phyloP scores from a whole-genome alignment of 2,797 vertebrate species.

The Enteromius viviparus region DNA sequence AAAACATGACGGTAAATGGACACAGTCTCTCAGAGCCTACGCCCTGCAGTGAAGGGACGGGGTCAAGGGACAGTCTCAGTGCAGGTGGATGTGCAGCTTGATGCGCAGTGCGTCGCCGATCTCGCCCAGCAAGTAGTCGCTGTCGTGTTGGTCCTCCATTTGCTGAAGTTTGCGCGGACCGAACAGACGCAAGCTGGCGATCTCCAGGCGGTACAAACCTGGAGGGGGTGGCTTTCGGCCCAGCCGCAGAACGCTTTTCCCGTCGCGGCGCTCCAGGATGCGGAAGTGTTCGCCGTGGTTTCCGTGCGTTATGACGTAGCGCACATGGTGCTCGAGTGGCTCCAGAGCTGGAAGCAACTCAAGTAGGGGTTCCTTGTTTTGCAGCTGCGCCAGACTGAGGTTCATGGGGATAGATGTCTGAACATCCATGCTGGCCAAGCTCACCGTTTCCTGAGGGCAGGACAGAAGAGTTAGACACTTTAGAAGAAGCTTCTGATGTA shows the following conservation, averaged over 20 bases:
- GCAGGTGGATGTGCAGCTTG: slow-evolving; percentile 89
- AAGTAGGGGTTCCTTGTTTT: slow-evolving; percentile 84
- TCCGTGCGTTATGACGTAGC: slow-evolving; percentile 85
- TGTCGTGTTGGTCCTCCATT: slow-evolving; percentile 83
- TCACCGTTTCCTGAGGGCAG: slow-evolving; percentile 74
- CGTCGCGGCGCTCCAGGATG: slow-evolving; percentile 82
- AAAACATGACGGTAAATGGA: slow-evolving; percentile 75
- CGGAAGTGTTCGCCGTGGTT: slow-evolving; percentile 84
- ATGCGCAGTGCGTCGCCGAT: slow-evolving; percentile 86
- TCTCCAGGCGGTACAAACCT: slow-evolving; percentile 86
- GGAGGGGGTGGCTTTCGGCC: slow-evolving; percentile 76
- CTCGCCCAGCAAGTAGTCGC: slow-evolving; percentile 85
- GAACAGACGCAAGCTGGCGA: slow-evolving; percentile 84
- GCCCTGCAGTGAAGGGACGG: slow-evolving; percentile 46
- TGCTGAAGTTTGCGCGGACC: slow-evolving; percentile 80
- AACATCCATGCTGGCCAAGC: slow-evolving; percentile 87
- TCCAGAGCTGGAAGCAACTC: slow-evolving; percentile 87
- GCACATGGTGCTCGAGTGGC: slow-evolving; percentile 82
- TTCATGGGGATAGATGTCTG: slow-evolving; percentile 83
- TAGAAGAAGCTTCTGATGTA: neutral
- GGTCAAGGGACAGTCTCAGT: slow-evolving; percentile 71
- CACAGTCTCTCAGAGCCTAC: slow-evolving; percentile 70
- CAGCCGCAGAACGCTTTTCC: slow-evolving; percentile 85
- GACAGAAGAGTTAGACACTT: neutral
- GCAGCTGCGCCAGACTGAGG: slow-evolving; percentile 81